phyloP scores from a whole-genome alignment of 2,888 invertebrate genomes.

The Himalopsyche anomala region DNA sequence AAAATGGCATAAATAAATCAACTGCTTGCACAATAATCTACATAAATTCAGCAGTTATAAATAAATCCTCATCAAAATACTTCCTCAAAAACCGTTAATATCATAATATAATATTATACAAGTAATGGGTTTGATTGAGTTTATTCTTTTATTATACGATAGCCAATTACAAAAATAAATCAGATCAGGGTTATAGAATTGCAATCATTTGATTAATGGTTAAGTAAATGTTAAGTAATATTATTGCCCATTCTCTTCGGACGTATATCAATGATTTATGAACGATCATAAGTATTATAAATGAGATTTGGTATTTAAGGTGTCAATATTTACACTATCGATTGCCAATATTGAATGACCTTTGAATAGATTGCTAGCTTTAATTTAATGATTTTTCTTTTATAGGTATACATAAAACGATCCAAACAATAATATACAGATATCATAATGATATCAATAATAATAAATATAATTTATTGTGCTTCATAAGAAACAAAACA shows the following conservation, averaged over 20 bases:
- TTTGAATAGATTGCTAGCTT: too few relatives aligned
- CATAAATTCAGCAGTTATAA: background rate
- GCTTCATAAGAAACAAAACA: background rate
- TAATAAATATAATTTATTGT: too few relatives aligned
- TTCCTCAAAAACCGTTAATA: too few relatives aligned
- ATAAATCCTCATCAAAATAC: too few relatives aligned
- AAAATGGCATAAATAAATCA: background rate
- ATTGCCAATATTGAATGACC: too few relatives aligned
- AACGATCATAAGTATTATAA: slow-evolving; percentile 16
- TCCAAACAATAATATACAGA: too few relatives aligned
- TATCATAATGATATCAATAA: too few relatives aligned
- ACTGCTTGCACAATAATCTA: background rate
- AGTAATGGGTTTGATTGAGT: too few relatives aligned
- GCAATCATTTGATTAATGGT: slow-evolving; percentile 6
- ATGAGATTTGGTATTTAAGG: background rate
- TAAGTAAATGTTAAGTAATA: background rate
- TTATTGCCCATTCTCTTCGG: slow-evolving; percentile 5
- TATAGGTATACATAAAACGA: too few relatives aligned
- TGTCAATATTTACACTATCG: background rate
- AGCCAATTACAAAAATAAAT: background rate
- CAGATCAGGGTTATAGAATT: slow-evolving; percentile 12
- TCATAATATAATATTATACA: too few relatives aligned
- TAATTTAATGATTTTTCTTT: too few relatives aligned
- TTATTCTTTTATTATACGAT: too few relatives aligned
- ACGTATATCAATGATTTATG: slow-evolving; percentile 20